A percentile compares a stretch with the other conserved stretches of the same genome.
Evolutionary conservation across 2,888 invertebrate genomes (phyloP).

Genomic region (Melanotus villosus): DNA sequence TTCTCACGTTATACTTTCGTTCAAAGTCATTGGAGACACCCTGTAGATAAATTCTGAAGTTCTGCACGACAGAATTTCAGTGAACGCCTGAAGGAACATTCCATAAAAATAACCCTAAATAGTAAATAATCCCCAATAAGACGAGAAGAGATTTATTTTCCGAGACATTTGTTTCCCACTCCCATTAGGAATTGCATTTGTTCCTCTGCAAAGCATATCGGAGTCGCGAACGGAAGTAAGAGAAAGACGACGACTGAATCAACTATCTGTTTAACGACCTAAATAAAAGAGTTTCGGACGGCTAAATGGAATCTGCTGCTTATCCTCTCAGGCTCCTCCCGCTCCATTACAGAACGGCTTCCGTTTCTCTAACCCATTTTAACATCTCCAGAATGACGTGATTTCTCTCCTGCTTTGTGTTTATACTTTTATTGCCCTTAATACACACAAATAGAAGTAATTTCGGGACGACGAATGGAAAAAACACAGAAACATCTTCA

Average conservation of each 20-base stretch:
- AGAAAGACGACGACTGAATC: constrained; percentile 58
- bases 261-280: constrained; percentile 66
- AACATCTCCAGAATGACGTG: constrained; percentile 62
- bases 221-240: constrained; percentile 53
- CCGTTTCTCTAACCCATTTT: constrained; percentile 62
- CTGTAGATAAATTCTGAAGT: too few species aligned
- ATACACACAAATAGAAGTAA: constrained; percentile 32
- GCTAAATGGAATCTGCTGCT: constrained; percentile 67
- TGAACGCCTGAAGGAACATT: background rate
- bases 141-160: constrained; percentile 54
- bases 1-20: too few species aligned
- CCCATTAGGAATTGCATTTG: constrained; percentile 48
- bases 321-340: constrained; percentile 59
- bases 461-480: background rate
- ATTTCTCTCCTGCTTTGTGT: constrained; percentile 44
- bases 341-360: constrained; percentile 60
- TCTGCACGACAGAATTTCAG: too few species aligned
- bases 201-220: constrained; percentile 43
- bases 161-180: constrained; percentile 51
- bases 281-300: constrained; percentile 68
- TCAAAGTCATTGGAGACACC: too few species aligned
- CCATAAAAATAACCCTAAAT: constrained; percentile 52
- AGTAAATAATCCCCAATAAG: constrained; percentile 53
- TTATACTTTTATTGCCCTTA: constrained; percentile 40
- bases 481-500: background rate